Evolutionary conservation across 2,113 vertebrate species (phyloP).

Genomic region (Chloropsis cyanopogon): DNA sequence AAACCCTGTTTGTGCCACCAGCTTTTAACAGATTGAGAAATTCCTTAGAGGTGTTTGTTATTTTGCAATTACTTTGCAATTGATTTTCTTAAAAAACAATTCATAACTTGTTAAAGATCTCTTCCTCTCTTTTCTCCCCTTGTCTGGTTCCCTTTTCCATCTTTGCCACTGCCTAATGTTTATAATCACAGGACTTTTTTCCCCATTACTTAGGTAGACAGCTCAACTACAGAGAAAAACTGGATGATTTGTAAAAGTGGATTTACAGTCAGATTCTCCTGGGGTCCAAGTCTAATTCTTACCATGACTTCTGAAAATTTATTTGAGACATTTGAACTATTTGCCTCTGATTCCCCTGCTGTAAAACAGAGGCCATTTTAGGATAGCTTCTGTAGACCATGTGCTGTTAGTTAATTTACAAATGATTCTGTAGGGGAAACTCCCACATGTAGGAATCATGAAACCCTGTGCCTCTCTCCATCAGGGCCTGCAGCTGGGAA

Average conservation of each 20-base stretch:
- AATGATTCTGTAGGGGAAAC: neutral
- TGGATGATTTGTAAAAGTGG: neutral
- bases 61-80: constrained; percentile 47
- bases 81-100: constrained; percentile 38
- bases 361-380: neutral
- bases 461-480: neutral
- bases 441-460: neutral
- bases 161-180: neutral
- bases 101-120: constrained; percentile 50
- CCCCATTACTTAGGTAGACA: neutral
- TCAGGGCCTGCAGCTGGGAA: constrained; percentile 89
- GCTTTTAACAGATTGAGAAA: constrained; percentile 21
- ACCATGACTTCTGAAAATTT: neutral
- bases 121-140: neutral
- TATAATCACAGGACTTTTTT: neutral
- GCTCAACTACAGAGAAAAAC: neutral
- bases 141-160: neutral
- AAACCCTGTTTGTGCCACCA: neutral
- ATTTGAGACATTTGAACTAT: neutral
- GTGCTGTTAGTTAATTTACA: neutral
- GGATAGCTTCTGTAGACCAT: neutral
- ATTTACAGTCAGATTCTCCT: neutral
- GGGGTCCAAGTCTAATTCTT: neutral
- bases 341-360: neutral
- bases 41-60: constrained; percentile 21